These are phyloP conservation scores for Bubalus kerabau DNA, from an alignment of 2,113 vertebrate species.

Conservation along the genomic window DNA sequence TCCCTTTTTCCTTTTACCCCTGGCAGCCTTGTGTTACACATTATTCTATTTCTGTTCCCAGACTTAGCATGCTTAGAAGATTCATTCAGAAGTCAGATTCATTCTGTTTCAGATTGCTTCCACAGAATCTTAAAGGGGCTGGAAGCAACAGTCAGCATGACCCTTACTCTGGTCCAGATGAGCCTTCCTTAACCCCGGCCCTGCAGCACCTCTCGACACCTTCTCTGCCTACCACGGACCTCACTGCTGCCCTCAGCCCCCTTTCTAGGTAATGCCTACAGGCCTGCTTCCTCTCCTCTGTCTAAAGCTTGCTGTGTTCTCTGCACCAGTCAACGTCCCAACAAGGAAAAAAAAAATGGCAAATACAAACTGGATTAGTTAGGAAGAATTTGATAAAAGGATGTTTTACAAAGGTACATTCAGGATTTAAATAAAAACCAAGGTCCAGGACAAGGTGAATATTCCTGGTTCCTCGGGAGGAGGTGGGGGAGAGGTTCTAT, in stretches of 20 bases:
- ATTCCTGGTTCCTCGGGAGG: background rate
- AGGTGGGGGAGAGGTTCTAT: background rate
- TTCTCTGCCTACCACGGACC: background rate
- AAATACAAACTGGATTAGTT: background rate
- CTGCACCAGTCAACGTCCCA: background rate
- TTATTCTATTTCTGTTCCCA: background rate
- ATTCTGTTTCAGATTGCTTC: background rate
- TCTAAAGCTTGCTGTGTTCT: background rate
- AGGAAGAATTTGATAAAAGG: background rate
- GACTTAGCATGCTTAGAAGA: background rate
- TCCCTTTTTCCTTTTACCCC: background rate
- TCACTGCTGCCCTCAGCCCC: background rate
- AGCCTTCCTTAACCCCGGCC: no score
- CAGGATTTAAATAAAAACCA: background rate
- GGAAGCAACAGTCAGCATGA: background rate
- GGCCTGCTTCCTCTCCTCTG: background rate
- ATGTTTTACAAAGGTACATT: background rate
- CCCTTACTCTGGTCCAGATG: background rate
- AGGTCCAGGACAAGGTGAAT: background rate
- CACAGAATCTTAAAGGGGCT: background rate
- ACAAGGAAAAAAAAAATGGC: background rate
- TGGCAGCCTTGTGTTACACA: no score
- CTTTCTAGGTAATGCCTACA: background rate
- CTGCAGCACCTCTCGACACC: no score
- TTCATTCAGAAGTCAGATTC: background rate